These are phyloP conservation scores for Rhagium mordax DNA, from an alignment of 2,888 invertebrate species.

Conservation along the genomic window DNA sequence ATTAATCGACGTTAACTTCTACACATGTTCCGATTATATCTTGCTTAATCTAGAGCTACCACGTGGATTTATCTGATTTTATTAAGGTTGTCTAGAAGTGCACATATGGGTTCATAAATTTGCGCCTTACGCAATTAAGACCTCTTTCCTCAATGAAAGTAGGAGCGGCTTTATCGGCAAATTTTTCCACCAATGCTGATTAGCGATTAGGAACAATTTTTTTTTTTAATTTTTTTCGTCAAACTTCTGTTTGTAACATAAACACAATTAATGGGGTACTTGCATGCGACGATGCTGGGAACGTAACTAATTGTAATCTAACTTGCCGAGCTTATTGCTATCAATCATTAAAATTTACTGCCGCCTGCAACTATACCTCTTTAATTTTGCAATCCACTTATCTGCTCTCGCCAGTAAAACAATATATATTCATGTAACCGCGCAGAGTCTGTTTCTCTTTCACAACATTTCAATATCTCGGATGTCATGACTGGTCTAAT, in stretches of 20 bases:
- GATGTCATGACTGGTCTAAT: conserved; percentile 16
- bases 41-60: conserved; percentile 22
- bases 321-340: too few species aligned
- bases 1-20: conserved; percentile 16
- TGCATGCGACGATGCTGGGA: too few species aligned
- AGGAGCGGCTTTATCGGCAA: background rate
- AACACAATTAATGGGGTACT: too few species aligned
- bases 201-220: background rate
- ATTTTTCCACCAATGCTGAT: conserved; percentile 11
- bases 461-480: conserved; percentile 20
- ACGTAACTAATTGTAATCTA: too few species aligned
- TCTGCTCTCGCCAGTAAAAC: background rate
- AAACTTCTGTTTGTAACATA: too few species aligned
- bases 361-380: background rate
- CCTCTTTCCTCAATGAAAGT: conserved; percentile 29
- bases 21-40: conserved; percentile 31
- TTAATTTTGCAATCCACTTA: background rate
- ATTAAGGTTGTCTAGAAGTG: conserved; percentile 24
- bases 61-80: conserved; percentile 23
- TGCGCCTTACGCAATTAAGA: conserved; percentile 13
- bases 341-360: too few species aligned
- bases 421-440: background rate
- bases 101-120: conserved; percentile 5
- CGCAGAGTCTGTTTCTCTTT: background rate
- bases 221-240: background rate